Evolutionary conservation across 2,888 invertebrate species (phyloP), one percentile per base, ranked within the genome.

Genomic region (Saturnia pavonia): DNA sequence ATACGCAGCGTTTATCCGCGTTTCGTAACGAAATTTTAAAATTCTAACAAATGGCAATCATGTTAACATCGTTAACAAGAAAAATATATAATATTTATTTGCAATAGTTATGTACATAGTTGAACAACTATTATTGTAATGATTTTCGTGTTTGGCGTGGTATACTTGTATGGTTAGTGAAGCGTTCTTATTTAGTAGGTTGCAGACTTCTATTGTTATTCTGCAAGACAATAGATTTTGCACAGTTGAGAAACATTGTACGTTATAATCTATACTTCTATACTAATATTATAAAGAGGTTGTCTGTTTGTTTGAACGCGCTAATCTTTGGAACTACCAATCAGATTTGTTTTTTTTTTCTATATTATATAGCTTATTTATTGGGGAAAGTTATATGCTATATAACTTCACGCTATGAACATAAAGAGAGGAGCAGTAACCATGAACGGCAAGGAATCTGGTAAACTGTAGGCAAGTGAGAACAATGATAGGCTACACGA

Each of bases 11-110:
- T 19, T 57, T 63, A 65, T 54, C 71, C 68, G 68, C n/a, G 68
- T 71, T 71, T 71, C 68, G 51, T 65, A 71, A 71, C 43, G 1
- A 22, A 19, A 67, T 68, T 34, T 71, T 71, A 51, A 48, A 65
- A 65, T 69, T 68, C 68, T 40, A 60, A 34, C 63, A 45, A 71
- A 71, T 71, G 68, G 63, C 68, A 68, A 68, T 43, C 42, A 67
- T 48, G 45, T 48, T 34, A 40, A 65, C 65, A n/a, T 65, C 6
- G n/a, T 40, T 63, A 63, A 34, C 63, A 65, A 40, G n/a, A 65
- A n/a, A n/a, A n/a, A 40, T 19, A 65, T 40, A 65, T 60, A n/a
- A 27, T 60, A 65, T 65, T 40, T 40, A n/a, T 65, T 65, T 19
- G 65, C 65, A 40, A 65, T n/a, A 65, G 60, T 60, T n/a, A n/a